Conservation (phyloP, 2,888 invertebrate genomes). For the Nemotelus pantherinus region DNA sequence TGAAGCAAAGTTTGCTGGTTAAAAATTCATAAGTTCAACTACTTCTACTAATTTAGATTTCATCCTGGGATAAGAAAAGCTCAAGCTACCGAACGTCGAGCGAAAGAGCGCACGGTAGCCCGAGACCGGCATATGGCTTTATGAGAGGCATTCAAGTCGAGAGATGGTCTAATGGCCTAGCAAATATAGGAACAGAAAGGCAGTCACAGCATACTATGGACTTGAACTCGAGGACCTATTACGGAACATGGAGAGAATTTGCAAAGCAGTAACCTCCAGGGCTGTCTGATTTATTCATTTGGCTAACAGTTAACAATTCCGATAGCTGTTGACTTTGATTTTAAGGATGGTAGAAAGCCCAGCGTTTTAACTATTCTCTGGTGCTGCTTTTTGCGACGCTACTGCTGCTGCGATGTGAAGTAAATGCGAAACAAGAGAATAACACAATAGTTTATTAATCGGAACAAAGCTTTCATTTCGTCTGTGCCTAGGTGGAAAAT, state of each 20-base stretch:
- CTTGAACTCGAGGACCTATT: neutral
- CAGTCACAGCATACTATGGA: no score
- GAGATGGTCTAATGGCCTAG: constrained; percentile 21
- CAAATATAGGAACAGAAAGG: neutral
- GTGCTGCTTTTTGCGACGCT: no score
- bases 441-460: neutral
- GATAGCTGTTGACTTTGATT: constrained; percentile 41
- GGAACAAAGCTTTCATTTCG: neutral
- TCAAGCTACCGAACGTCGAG: neutral
- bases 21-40: constrained; percentile 43
- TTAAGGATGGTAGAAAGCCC: constrained; percentile 25
- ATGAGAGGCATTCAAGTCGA: constrained; percentile 2
- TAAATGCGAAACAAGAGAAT: neutral
- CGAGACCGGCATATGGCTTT: neutral
- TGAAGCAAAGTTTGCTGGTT: constrained; percentile 24
- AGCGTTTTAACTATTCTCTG: no score
- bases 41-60: constrained; percentile 40
- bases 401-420: no score
- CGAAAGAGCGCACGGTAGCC: neutral
- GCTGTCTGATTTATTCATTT: constrained; percentile 39
- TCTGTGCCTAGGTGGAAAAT: no score
- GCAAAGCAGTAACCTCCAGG: neutral
- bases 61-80: constrained; percentile 35
- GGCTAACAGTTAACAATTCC: constrained; percentile 28
- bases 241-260: neutral